Percentiles rank a stretch among this genome's conserved stretches.
Conservation (phyloP, 2,888 invertebrate species). For the Bembecia ichneumoniformis region DNA sequence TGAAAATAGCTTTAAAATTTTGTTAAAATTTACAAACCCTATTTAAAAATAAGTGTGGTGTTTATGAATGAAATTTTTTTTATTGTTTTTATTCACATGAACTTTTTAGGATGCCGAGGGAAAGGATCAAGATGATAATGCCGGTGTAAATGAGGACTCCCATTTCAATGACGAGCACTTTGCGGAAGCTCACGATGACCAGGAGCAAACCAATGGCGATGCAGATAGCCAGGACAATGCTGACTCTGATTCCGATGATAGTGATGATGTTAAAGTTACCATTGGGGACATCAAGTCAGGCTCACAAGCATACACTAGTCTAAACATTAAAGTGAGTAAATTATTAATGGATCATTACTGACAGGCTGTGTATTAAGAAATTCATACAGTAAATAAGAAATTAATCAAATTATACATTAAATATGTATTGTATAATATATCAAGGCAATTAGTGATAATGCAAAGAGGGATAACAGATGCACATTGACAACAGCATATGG, state of each 20-base stretch:
- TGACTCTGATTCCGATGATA: slow-evolving; percentile 78
- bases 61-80: no score
- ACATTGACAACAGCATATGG: no score
- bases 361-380: no score
- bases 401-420: no score
- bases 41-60: no score
- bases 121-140: slow-evolving; percentile 57
- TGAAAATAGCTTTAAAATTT: no score
- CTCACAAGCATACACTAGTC: slow-evolving; percentile 77
- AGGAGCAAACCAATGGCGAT: slow-evolving; percentile 52
- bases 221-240: slow-evolving; percentile 68
- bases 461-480: no score
- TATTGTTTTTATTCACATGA: not conserved
- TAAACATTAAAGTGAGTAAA: slow-evolving; percentile 77
- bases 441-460: no score
- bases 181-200: slow-evolving; percentile 50
- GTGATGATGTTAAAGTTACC: slow-evolving; percentile 92
- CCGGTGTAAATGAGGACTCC: slow-evolving; percentile 47
- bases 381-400: no score
- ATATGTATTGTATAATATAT: no score
- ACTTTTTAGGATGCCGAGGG: not conserved
- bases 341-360: no score
- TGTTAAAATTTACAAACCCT: no score
- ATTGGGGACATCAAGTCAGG: slow-evolving; percentile 91
- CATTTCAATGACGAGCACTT: slow-evolving; percentile 66